phyloP scores from a whole-genome alignment of 2,888 invertebrate genomes.

The Noctua fimbriata region DNA sequence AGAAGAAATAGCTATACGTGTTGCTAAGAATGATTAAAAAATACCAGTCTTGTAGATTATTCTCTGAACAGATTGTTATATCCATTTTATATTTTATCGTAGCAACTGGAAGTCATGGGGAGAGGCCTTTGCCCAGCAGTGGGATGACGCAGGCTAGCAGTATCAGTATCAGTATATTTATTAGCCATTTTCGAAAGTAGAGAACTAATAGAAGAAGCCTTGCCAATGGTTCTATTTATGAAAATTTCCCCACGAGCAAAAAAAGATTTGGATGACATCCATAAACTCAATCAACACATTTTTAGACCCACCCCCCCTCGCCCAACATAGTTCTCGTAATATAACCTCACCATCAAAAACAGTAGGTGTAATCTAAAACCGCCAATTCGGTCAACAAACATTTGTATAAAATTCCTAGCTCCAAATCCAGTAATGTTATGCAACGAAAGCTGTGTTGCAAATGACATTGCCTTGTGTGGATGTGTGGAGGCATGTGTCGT shows the following conservation, averaged over 20 bases:
- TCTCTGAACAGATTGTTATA: neutral
- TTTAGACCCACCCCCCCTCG: neutral
- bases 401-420: slow-evolving; percentile 49
- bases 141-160: too few relatives aligned
- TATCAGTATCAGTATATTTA: too few relatives aligned
- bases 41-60: neutral
- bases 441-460: slow-evolving; percentile 52
- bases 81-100: too few relatives aligned
- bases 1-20: too few relatives aligned
- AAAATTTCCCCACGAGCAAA: neutral
- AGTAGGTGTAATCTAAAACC: slow-evolving; percentile 39
- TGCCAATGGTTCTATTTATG: neutral
- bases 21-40: neutral
- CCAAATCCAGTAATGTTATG: slow-evolving; percentile 54
- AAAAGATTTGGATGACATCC: too few relatives aligned
- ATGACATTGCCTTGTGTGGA: slow-evolving; percentile 42
- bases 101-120: too few relatives aligned
- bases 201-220: neutral
- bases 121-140: too few relatives aligned
- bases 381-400: slow-evolving; percentile 32
- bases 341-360: neutral
- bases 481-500: slow-evolving; percentile 21
- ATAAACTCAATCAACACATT: too few relatives aligned
- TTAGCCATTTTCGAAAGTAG: too few relatives aligned
- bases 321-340: neutral